Evolutionary conservation across 2,113 vertebrate genomes (phyloP), one percentile per base, ranked within the genome.

Genomic region (Varanus komodoensis): DNA sequence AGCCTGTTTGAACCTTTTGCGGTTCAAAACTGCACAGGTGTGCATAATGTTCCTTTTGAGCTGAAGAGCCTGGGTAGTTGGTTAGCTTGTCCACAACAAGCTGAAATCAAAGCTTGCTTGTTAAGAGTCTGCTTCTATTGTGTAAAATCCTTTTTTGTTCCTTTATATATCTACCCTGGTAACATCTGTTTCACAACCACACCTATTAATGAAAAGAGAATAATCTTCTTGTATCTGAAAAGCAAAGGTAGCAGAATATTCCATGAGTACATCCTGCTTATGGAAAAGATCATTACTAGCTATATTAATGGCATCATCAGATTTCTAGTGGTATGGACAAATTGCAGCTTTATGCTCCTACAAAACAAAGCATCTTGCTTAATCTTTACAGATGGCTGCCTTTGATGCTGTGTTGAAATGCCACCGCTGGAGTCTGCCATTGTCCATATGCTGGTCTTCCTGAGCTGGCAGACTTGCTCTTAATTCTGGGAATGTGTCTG

Each of bases 361-460:
- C 44, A 48, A 21, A 32, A n/a, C 8, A 50, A 67, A 15, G 8
- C 38, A 23, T 44, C 38, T 67, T 48, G 3, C 11, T 21, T 44
- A 14, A 14, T n/a, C 44, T 68, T 83, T 93, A 71, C 34, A 82
- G 93, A 38, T 73, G 17, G 29, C 29, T 54, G 15, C 38, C 48
- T 73, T 48, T 52, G 8, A 64, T 17, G 7, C 15, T 8, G 14
- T 84, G 19, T 50, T 50, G 38, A 82, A 32, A 34, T 34, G 12
- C 48, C 52, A 75, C 38, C 32, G 21, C 71, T 54, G 21, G 38
- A 44, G 12, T 68, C n/a, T 68, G 44, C 44, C 61, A 87, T 68
- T n/a, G 75, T 2, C 12, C 23, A 29, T 64, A 68, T 71, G 6
- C 21, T 50, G 27, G 14, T 32, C 6, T 71, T 85, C 14, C 21